These are phyloP conservation scores for Ditylenchus dipsaci DNA, from an alignment of 1,140 invertebrate species.

Conservation along the genomic window DNA sequence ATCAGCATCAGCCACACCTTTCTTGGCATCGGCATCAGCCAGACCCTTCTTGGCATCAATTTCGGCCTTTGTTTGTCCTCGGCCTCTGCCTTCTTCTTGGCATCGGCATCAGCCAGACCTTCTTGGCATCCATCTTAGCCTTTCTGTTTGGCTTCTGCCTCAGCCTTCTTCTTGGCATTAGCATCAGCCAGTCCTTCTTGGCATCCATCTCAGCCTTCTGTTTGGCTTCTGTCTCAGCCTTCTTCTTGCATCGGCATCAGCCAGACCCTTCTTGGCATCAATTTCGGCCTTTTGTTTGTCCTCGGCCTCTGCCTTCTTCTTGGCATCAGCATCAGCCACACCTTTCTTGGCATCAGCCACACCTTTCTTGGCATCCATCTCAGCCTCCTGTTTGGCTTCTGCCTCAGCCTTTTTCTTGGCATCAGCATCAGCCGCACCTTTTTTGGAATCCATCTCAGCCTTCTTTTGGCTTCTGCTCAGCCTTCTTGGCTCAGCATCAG, in stretches of 20 bases:
- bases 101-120: too few species aligned
- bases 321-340: too few species aligned
- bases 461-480: not conserved
- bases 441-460: not conserved
- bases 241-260: not conserved
- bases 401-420: not conserved
- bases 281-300: too few species aligned
- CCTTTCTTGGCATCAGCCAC: too few species aligned
- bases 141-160: not conserved
- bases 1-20: too few species aligned
- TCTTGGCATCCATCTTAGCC: too few species aligned
- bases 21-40: too few species aligned
- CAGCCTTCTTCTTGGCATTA: not conserved
- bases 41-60: too few species aligned
- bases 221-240: not conserved
- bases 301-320: too few species aligned
- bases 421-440: not conserved
- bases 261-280: too few species aligned
- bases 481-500: not conserved
- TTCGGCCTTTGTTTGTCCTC: too few species aligned
- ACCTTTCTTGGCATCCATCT: not conserved
- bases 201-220: not conserved
- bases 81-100: too few species aligned
- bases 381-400: not conserved
- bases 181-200: not conserved